Percentiles rank a stretch among this genome's conserved stretches.
Conservation (phyloP, 2,888 invertebrate genomes). For the Mimachlamys varia region DNA sequence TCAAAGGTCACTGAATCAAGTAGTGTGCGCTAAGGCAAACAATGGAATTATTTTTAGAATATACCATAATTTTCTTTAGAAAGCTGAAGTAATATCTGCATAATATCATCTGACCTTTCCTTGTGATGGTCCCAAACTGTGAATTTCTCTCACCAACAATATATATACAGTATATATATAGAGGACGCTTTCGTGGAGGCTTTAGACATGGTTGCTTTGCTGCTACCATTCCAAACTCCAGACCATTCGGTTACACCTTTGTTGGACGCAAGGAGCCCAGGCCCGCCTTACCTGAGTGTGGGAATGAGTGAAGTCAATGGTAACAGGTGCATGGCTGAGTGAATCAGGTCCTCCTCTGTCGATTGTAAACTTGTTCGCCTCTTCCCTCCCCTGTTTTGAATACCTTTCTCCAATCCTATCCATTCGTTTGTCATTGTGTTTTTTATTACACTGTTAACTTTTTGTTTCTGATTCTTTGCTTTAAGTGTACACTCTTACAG, state of each 20-base stretch:
- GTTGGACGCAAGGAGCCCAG: not conserved
- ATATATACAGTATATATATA: too few species aligned
- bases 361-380: not conserved
- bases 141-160: not conserved
- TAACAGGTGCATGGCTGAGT: not conserved
- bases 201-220: not conserved
- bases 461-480: not conserved
- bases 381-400: not conserved
- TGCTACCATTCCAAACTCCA: not conserved
- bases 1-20: not conserved
- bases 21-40: not conserved
- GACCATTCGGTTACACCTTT: slow-evolving; percentile 12
- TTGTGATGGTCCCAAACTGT: slow-evolving; percentile 3
- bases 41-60: not conserved
- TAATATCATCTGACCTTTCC: not conserved
- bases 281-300: not conserved
- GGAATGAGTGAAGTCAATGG: not conserved
- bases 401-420: not conserved
- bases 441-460: not conserved
- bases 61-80: not conserved
- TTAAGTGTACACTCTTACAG: not conserved
- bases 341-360: not conserved
- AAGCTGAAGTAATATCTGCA: not conserved
- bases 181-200: not conserved
- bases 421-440: not conserved